Evolutionary conservation across 2,113 vertebrate species (phyloP).

Genomic region (Sialia sialis): DNA sequence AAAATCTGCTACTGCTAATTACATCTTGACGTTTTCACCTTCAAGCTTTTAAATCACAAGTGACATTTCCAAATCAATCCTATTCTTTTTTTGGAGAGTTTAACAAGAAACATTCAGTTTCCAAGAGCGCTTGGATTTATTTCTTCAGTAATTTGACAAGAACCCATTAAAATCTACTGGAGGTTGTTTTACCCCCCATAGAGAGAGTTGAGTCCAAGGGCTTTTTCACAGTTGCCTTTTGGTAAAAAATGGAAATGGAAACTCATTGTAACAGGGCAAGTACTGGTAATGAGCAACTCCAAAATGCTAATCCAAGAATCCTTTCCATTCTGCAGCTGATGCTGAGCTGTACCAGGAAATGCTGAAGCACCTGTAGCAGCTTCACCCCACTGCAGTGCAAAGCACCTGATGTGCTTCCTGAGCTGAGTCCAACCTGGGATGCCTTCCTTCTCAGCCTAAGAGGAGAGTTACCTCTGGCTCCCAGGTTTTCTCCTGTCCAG

Average conservation of each 20-base stretch:
- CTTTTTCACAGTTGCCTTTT: constrained; percentile 22
- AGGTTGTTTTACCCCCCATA: neutral
- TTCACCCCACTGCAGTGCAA: neutral
- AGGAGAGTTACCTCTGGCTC: neutral
- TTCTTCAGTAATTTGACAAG: constrained; percentile 32
- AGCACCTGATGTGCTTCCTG: neutral
- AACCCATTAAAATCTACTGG: constrained; percentile 28
- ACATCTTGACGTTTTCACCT: neutral
- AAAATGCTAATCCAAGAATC: neutral
- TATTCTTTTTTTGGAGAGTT: constrained; percentile 43
- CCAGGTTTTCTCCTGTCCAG: neutral
- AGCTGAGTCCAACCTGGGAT: neutral
- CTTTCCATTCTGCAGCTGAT: neutral
- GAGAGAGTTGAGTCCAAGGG: constrained; percentile 29
- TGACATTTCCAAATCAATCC: constrained; percentile 45
- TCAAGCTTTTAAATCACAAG: constrained; percentile 15
- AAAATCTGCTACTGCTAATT: constrained; percentile 1
- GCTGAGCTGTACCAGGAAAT: neutral
- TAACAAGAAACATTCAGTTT: constrained; percentile 18
- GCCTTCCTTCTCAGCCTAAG: neutral
- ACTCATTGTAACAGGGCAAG: neutral
- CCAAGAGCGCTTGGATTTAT: neutral
- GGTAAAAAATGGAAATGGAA: neutral
- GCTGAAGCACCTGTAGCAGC: neutral
- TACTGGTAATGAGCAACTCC: neutral